Percentiles rank a stretch among this genome's conserved stretches.
Conservation (phyloP, 92 coral and sea anemone species). For the Hydrozoanthus gracilis region DNA sequence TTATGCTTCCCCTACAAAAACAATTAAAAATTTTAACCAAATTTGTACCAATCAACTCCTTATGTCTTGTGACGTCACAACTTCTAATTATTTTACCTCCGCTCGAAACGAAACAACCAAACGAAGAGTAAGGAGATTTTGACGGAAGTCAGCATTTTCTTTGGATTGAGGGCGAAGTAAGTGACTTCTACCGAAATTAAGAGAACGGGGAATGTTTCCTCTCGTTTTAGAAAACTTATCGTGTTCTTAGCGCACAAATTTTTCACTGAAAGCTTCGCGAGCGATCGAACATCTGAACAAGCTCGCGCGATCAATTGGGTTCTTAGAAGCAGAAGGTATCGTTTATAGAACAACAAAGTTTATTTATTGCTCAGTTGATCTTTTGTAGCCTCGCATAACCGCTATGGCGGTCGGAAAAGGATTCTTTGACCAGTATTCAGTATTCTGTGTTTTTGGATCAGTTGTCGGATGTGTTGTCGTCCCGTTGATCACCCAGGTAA, state of each 20-base stretch:
- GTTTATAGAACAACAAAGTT: constrained; percentile 23
- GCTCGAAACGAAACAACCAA: constrained; percentile 40
- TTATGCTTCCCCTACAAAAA: constrained; percentile 13
- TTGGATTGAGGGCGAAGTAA: constrained; percentile 44
- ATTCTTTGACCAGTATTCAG: constrained; percentile 99
- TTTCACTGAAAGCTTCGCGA: not conserved
- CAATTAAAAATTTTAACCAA: constrained; percentile 36
- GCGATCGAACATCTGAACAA: constrained; percentile 34
- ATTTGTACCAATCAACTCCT: constrained; percentile 48
- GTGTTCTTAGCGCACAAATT: not conserved
- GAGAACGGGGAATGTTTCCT: not conserved
- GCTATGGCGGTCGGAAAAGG: constrained; percentile 99
- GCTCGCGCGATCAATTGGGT: constrained; percentile 46
- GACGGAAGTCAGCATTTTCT: constrained; percentile 49
- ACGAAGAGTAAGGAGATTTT: constrained; percentile 26
- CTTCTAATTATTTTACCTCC: constrained; percentile 31
- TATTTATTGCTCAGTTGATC: constrained; percentile 60
- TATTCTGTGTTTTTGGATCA: constrained; percentile 98
- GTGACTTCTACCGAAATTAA: constrained; percentile 1
- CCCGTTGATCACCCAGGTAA: constrained; percentile 97
- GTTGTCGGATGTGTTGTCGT: constrained; percentile 99
- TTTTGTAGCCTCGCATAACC: constrained; percentile 73
- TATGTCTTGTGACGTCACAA: constrained; percentile 40
- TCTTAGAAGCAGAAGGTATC: constrained; percentile 51
- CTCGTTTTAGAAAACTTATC: not conserved